These are phyloP conservation scores for Metellina segmentata DNA, from an alignment of 2,888 invertebrate genomes.

Conservation along the genomic window DNA sequence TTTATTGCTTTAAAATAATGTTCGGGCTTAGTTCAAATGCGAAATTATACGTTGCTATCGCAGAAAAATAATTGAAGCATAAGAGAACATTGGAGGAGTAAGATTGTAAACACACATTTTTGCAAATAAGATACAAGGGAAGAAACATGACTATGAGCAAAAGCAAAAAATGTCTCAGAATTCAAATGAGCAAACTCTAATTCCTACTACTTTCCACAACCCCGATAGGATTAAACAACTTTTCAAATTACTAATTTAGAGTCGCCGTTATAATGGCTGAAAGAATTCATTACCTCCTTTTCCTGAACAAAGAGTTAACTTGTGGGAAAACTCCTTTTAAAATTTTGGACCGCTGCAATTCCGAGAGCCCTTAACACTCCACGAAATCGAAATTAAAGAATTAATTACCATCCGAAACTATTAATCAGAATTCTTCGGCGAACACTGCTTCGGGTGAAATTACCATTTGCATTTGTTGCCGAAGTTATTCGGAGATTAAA, in stretches of 20 bases:
- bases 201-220: neutral
- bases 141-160: neutral
- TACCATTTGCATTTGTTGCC: constrained; percentile 13
- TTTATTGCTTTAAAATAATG: too few species aligned
- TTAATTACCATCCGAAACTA: constrained; percentile 65
- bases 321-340: constrained; percentile 39
- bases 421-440: constrained; percentile 51
- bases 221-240: constrained; percentile 51
- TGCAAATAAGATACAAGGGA: neutral
- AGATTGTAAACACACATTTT: too few species aligned
- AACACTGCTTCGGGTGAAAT: constrained; percentile 5
- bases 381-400: constrained; percentile 60
- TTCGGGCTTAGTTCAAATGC: too few species aligned
- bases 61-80: too few species aligned
- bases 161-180: neutral
- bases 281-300: constrained; percentile 15
- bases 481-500: constrained; percentile 25
- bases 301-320: constrained; percentile 24
- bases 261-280: constrained; percentile 13
- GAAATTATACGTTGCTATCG: too few species aligned
- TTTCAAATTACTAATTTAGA: constrained; percentile 52
- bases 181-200: neutral
- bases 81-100: too few species aligned
- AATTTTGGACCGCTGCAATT: constrained; percentile 4
- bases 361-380: constrained; percentile 47